These are phyloP conservation scores for Xyliphius kryptos DNA, from an alignment of 2,113 vertebrate species.

Conservation along the genomic window DNA sequence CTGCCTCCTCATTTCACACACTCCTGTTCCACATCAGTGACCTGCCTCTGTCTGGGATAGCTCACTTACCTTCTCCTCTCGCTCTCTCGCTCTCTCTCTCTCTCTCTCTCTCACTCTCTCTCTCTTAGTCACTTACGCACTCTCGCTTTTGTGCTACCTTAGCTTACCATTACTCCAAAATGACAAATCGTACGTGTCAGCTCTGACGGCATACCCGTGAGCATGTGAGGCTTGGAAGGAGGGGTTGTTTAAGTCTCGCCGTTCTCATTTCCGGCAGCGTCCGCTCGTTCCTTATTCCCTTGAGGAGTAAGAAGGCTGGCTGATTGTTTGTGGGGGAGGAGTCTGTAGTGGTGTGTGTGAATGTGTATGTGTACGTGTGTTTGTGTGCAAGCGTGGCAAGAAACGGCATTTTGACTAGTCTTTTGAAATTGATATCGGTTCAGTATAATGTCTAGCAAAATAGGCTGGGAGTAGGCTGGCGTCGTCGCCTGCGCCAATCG, in stretches of 20 bases:
- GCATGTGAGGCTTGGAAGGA: constrained; percentile 18
- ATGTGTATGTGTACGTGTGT: constrained; percentile 34
- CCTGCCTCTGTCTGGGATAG: constrained; percentile 55
- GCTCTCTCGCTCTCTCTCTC: constrained; percentile 16
- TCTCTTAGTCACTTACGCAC: too few relatives aligned
- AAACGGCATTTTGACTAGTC: constrained; percentile 37
- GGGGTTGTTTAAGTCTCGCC: constrained; percentile 31
- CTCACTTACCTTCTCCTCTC: constrained; percentile 27
- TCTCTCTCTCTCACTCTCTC: too few relatives aligned
- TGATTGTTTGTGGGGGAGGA: constrained; percentile 53
- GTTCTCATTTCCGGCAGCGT: constrained; percentile 63
- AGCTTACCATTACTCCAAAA: constrained; percentile 37
- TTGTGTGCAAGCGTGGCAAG: too few relatives aligned
- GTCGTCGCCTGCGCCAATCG: constrained; percentile 1
- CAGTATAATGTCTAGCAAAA: too few relatives aligned
- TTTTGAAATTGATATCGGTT: constrained; percentile 40
- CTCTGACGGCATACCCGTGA: too few relatives aligned
- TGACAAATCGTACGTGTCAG: constrained; percentile 53
- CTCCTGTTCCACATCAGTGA: constrained; percentile 55
- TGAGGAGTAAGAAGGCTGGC: constrained; percentile 52
- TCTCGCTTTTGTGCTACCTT: too few relatives aligned
- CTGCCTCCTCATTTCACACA: constrained; percentile 19
- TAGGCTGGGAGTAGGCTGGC: too few relatives aligned
- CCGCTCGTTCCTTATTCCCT: constrained; percentile 61
- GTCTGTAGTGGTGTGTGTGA: constrained; percentile 48